phyloP scores from a whole-genome alignment of 1,140 invertebrate species.

The Phenacoccus solenopsis region DNA sequence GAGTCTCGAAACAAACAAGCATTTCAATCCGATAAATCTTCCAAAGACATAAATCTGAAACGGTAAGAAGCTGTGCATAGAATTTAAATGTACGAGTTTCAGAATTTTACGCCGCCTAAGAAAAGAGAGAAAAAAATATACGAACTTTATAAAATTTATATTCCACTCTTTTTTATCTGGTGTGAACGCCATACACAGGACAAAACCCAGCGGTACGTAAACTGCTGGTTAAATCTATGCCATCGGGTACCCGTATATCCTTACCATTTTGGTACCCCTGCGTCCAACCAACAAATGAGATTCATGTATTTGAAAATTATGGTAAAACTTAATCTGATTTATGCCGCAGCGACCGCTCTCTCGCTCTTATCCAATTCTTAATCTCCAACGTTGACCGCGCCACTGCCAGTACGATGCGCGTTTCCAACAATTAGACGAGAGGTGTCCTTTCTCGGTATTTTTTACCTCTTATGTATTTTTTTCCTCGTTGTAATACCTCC shows the following conservation, averaged over 20 bases:
- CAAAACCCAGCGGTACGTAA: too few species aligned
- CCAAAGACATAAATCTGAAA: background rate
- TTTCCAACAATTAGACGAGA: background rate
- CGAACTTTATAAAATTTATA: background rate
- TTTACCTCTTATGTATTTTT: background rate
- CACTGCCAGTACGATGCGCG: background rate
- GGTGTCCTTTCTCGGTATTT: background rate
- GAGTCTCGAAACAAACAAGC: background rate
- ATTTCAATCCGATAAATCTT: background rate
- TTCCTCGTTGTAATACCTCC: background rate
- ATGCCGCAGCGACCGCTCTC: background rate
- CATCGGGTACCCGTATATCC: too few species aligned
- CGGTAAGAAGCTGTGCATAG: background rate
- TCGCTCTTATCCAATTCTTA: conserved; percentile 2
- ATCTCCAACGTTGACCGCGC: background rate
- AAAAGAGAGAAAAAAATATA: background rate
- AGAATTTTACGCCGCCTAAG: too few species aligned
- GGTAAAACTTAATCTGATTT: conserved; percentile 3
- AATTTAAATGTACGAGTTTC: background rate
- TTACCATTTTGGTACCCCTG: background rate
- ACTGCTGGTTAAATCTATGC: too few species aligned
- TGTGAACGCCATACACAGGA: background rate
- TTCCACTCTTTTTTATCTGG: background rate
- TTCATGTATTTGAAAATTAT: background rate
- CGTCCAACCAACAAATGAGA: background rate